Conservation (phyloP, 2,888 invertebrate species). For the Nephrotoma flavescens region DNA sequence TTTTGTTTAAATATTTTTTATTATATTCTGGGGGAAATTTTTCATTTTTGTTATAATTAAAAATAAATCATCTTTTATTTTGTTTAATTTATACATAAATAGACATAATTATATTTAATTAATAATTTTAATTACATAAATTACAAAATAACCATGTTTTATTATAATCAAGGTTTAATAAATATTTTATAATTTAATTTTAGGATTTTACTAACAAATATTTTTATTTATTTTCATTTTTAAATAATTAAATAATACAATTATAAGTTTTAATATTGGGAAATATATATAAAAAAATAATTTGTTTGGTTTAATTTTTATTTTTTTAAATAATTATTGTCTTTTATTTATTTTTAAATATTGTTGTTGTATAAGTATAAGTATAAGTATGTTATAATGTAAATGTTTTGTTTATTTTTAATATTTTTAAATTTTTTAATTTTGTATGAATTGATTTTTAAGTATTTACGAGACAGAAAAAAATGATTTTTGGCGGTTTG, state of each 20-base stretch:
- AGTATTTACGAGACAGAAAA: neutral
- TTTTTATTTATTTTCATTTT: neutral
- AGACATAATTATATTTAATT: neutral
- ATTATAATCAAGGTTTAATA: neutral
- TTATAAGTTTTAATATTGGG: too few species aligned
- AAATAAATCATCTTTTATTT: neutral
- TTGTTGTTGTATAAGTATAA: neutral
- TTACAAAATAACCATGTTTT: neutral
- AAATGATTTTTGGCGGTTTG: neutral
- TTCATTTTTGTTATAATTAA: neutral
- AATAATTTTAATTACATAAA: neutral
- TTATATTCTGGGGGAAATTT: neutral
- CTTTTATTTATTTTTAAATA: neutral
- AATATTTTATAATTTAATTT: too few species aligned
- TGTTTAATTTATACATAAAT: neutral
- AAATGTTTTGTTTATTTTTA: neutral
- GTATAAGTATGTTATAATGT: neutral
- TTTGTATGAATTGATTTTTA: neutral
- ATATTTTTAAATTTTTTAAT: neutral
- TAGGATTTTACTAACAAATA: neutral
- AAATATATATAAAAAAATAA: neutral
- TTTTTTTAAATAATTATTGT: neutral
- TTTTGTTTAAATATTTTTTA: neutral
- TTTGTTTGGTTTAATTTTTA: neutral
- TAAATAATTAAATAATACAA: neutral